These are phyloP conservation scores for Sebastes variabilis DNA, from an alignment of 2,797 vertebrate genomes.

Conservation along the genomic window DNA sequence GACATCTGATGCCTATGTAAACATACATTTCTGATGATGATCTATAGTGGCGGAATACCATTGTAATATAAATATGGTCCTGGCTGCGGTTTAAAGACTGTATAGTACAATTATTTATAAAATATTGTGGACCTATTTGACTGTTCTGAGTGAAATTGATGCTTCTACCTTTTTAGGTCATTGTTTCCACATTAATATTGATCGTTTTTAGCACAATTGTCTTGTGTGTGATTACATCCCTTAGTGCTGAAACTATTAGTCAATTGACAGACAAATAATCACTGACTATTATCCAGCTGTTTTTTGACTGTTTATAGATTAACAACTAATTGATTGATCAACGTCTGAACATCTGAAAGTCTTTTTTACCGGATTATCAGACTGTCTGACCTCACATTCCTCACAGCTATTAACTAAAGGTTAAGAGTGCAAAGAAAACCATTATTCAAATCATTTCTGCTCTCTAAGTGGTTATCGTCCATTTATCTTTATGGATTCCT, in stretches of 20 bases:
- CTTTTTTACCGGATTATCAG: conserved; percentile 13
- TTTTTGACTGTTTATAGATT: too few relatives aligned
- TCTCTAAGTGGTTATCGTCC: neutral
- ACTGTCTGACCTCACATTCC: conserved; percentile 7
- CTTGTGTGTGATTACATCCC: neutral
- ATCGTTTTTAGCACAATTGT: neutral
- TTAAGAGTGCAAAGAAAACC: conserved; percentile 27
- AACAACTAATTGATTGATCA: too few relatives aligned
- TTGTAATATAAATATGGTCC: neutral
- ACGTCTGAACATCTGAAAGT: too few relatives aligned
- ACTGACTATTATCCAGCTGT: too few relatives aligned
- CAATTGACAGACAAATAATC: too few relatives aligned
- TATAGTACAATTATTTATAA: neutral
- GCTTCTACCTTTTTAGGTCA: neutral
- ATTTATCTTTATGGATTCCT: conserved; percentile 32
- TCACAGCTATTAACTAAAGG: neutral
- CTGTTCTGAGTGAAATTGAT: neutral
- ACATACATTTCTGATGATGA: neutral
- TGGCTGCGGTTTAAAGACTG: accelerated
- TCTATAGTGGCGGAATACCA: neutral
- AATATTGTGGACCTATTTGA: neutral
- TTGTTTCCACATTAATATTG: neutral
- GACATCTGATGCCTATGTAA: neutral
- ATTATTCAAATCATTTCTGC: conserved; percentile 18
- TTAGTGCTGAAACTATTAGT: neutral